Evolutionary conservation across 2,797 vertebrate species (phyloP).

Genomic region (Spheniscus humboldti): DNA sequence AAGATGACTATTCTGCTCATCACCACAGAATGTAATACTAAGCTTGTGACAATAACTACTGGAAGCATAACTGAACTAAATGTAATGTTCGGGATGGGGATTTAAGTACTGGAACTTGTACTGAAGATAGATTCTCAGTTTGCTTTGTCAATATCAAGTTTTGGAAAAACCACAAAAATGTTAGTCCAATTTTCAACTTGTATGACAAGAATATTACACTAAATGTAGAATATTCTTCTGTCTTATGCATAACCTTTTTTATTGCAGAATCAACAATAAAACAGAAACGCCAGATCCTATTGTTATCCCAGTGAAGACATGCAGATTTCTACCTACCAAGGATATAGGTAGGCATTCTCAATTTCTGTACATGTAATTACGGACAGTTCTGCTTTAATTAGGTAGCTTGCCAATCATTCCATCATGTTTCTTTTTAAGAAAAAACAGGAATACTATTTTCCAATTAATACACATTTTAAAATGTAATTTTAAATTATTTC

Average conservation of each 20-base stretch:
- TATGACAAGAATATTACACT: background rate
- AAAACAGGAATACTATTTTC: constrained; percentile 49
- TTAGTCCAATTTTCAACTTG: background rate
- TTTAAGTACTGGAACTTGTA: background rate
- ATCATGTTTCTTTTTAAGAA: constrained; percentile 41
- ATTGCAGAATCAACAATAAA: background rate
- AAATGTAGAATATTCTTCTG: constrained; percentile 32
- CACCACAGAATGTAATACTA: background rate
- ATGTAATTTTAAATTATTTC: constrained; percentile 48
- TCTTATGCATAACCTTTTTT: background rate
- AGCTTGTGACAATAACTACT: background rate
- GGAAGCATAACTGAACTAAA: constrained; percentile 11
- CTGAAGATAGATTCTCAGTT: constrained; percentile 26
- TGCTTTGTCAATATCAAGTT: background rate
- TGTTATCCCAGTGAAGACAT: background rate
- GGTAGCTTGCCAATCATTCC: constrained; percentile 23
- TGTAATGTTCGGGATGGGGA: background rate
- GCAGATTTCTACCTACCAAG: background rate
- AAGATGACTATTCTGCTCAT: background rate
- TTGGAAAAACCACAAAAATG: background rate
- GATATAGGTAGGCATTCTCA: background rate
- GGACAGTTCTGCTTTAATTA: constrained; percentile 43
- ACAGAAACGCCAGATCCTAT: background rate
- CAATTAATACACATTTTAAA: constrained; percentile 57
- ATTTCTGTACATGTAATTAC: constrained; percentile 21